Evolutionary conservation across 2,888 invertebrate genomes (phyloP), one percentile per base, ranked within the genome.

Genomic region (Colletes collaris): DNA sequence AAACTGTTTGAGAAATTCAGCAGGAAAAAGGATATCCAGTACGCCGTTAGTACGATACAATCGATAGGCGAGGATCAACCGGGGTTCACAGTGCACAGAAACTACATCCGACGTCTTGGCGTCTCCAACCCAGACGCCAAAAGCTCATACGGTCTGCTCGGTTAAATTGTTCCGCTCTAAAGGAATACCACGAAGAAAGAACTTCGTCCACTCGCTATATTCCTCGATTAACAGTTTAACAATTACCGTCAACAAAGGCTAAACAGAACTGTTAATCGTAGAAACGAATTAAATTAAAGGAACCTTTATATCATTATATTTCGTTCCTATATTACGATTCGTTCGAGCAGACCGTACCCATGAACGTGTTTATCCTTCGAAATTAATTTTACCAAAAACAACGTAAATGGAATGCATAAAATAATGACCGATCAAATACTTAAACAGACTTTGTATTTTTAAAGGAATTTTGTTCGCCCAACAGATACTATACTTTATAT

Each of bases 71-170:
- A 81, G 81, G 77, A 84, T 84, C 85, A 84, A 85, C 81, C 90
- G 90, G 90, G 90, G 90, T 90, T 85, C 87, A 90, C 90, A 90
- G 79, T 77, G 85, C 90, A 88, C 86, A 90, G 90, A 87, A 87
- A 83, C 66, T 78, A 81, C 81, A 86, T 76, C 79, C 82, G 76
- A 82, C 72, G 83, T 70, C 74, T 75, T 72, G 64, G 66, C 72
- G 81, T 76, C 87, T 88, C 87, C 79, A 88, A 88, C 85, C 87
- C 87, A 88, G 87, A 87, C 87, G 87, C 88, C 83, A 66, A 77
- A 76, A 65, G 77, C 52, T 76, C 16, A 40, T 76, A 81, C 65
- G 53, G 65, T 65, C 53, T 65, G n/a, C 65, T 65, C 65, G 5
- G 4, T n/a, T 11, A 7, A 58, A 75, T 62, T 74, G 27, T 52